phyloP scores from a whole-genome alignment of 2,888 invertebrate species.

The Stictocephala bisonia region DNA sequence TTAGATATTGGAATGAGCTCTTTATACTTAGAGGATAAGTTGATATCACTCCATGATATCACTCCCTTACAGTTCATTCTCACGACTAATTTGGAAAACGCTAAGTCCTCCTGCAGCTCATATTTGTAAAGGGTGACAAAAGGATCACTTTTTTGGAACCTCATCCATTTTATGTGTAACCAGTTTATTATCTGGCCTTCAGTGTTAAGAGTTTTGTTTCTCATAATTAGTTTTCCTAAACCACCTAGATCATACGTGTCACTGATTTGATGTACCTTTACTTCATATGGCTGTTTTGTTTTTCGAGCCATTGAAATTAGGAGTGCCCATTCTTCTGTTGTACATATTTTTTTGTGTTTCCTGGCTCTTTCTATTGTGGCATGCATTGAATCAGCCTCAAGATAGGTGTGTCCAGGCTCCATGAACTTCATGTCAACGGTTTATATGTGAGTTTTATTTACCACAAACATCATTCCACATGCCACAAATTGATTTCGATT shows the following conservation, averaged over 20 bases:
- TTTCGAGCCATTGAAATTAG: slow-evolving; percentile 47
- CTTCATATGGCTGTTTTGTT: slow-evolving; percentile 48
- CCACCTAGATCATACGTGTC: slow-evolving; percentile 46
- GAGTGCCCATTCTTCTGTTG: slow-evolving; percentile 50
- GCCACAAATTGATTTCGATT: slow-evolving; percentile 42
- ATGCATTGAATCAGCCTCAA: slow-evolving; percentile 53
- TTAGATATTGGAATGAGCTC: slow-evolving; percentile 21
- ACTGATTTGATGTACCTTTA: slow-evolving; percentile 16
- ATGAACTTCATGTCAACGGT: slow-evolving; percentile 56
- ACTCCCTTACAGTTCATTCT: neutral
- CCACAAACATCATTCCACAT: slow-evolving; percentile 52
- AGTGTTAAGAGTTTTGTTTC: slow-evolving; percentile 37
- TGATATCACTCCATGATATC: neutral
- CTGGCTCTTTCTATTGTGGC: slow-evolving; percentile 52
- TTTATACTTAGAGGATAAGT: slow-evolving; percentile 12
- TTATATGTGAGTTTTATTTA: slow-evolving; percentile 50
- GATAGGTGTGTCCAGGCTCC: slow-evolving; percentile 54
- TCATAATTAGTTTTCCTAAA: slow-evolving; percentile 34
- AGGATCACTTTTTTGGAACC: slow-evolving; percentile 47
- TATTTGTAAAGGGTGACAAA: slow-evolving; percentile 48
- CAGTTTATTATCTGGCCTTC: slow-evolving; percentile 47
- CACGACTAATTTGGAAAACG: slow-evolving; percentile 5
- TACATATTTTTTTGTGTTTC: slow-evolving; percentile 51
- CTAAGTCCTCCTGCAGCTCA: slow-evolving; percentile 28
- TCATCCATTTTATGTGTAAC: slow-evolving; percentile 50